Conservation (phyloP, 2,797 vertebrate species). For the Cuculus canorus region DNA sequence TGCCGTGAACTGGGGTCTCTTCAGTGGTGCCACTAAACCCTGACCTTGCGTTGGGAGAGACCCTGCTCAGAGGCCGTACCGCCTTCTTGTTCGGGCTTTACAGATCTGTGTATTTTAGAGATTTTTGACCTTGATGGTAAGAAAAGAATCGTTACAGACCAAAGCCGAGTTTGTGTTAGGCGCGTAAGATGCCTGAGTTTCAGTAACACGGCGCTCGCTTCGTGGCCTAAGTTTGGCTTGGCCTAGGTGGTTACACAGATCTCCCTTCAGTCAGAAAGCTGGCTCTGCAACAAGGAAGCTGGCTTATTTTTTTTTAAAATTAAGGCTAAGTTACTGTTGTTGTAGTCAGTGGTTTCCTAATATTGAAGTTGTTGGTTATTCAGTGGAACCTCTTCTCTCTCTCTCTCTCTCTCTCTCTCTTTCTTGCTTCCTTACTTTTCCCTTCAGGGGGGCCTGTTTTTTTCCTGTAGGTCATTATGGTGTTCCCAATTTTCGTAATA, state of each 20-base stretch:
- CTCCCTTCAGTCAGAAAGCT: not conserved
- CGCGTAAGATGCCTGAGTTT: not conserved
- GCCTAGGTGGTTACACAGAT: not conserved
- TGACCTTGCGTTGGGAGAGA: rapidly evolving
- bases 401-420: not conserved
- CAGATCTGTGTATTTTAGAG: rapidly evolving
- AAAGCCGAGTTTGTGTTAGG: not conserved
- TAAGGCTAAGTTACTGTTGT: not conserved
- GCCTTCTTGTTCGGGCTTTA: rapidly evolving
- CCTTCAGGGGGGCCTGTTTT: not conserved
- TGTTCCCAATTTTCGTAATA: not conserved
- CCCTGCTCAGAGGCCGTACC: rapidly evolving
- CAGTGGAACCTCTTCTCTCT: not conserved
- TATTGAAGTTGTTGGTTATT: not conserved
- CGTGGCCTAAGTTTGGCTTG: not conserved
- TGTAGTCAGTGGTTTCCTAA: not conserved
- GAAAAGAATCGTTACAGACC: too few relatives aligned
- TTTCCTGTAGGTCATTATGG: not conserved
- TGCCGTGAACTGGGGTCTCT: not conserved
- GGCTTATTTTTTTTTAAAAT: not conserved
- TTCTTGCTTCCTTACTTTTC: not conserved
- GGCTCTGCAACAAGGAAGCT: not conserved
- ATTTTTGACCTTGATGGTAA: too few relatives aligned
- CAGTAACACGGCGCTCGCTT: rapidly evolving
- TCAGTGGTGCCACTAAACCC: rapidly evolving